These are phyloP conservation scores for Eueremaeus valkanovi DNA, from an alignment of 2,888 invertebrate species.

Conservation along the genomic window DNA sequence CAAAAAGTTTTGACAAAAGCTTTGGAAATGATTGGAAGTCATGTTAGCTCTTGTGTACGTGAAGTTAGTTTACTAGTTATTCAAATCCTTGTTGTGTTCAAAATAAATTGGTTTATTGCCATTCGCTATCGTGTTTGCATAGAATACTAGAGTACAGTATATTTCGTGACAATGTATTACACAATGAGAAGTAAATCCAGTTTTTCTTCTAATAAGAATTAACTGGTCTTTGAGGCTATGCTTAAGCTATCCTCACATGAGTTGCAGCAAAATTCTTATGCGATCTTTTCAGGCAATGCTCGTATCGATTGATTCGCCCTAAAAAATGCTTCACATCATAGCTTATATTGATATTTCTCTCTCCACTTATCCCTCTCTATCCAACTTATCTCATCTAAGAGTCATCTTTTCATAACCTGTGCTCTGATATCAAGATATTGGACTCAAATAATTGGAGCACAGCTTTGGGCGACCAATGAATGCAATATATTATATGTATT, in stretches of 20 bases:
- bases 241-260: neutral
- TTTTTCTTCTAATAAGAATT: conserved; percentile 6
- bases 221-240: neutral
- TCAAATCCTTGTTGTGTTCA: neutral
- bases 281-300: neutral
- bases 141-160: neutral
- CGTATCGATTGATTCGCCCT: neutral
- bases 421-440: no score
- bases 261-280: neutral
- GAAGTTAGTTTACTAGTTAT: neutral
- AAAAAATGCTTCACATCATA: neutral
- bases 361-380: no score
- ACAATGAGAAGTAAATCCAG: neutral
- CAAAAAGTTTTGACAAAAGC: neutral
- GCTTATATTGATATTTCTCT: no score
- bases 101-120: conserved; percentile 3
- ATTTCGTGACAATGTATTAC: neutral
- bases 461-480: neutral
- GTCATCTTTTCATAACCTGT: neutral
- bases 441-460: conserved; percentile 12
- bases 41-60: neutral
- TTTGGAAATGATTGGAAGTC: neutral
- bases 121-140: neutral
- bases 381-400: no score
- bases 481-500: no score